phyloP scores from a whole-genome alignment of 2,797 vertebrate species.

The Mycteria americana region DNA sequence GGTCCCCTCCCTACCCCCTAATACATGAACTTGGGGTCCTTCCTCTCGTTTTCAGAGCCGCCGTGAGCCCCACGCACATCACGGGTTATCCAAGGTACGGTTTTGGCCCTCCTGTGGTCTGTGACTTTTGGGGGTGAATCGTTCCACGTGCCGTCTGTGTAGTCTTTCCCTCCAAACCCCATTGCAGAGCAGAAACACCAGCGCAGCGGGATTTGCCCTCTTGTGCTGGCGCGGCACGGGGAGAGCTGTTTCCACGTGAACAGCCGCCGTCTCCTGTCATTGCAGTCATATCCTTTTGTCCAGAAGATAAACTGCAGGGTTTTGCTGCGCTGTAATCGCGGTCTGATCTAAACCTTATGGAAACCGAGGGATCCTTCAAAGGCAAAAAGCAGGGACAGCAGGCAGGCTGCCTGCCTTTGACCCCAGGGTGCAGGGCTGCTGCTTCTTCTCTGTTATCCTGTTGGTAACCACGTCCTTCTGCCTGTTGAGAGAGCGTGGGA shows the following conservation, averaged over 20 bases:
- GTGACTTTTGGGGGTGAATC: background rate
- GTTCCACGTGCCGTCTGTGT: background rate
- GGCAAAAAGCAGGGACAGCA: background rate
- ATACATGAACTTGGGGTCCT: background rate
- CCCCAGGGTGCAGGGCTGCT: background rate
- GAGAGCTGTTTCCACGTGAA: background rate
- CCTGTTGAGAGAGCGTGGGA: rapidly evolving
- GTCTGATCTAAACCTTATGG: background rate
- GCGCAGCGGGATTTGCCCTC: background rate
- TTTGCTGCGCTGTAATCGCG: background rate
- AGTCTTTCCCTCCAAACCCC: background rate
- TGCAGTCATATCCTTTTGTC: background rate
- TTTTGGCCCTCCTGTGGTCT: background rate
- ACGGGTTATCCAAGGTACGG: background rate
- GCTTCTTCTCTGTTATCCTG: background rate
- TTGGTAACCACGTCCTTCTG: background rate
- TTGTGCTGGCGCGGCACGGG: rapidly evolving
- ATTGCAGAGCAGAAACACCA: rapidly evolving
- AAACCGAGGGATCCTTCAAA: background rate
- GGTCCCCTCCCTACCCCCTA: background rate
- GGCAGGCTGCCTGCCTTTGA: background rate
- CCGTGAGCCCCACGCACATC: background rate
- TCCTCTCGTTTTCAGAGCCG: background rate
- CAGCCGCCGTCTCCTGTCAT: rapidly evolving
- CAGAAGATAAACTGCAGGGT: background rate